Percentiles rank a stretch among this genome's conserved stretches.
These are phyloP conservation scores for Cryptomyrus ogoouensis DNA, from an alignment of 2,113 vertebrate genomes.

Conservation along the genomic window DNA sequence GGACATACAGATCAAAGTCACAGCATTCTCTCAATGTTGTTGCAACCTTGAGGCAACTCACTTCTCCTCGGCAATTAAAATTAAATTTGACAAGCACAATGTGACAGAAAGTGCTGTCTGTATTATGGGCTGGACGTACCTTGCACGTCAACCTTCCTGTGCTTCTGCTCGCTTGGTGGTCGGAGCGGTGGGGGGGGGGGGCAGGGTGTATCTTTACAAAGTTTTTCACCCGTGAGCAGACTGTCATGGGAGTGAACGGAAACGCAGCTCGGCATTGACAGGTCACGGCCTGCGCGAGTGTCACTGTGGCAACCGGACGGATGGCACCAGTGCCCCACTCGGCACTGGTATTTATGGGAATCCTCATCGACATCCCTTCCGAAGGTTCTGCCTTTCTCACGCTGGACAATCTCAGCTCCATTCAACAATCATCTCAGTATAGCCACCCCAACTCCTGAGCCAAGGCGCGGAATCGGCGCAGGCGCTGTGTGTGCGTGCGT, in stretches of 20 bases:
- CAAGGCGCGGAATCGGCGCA: neutral
- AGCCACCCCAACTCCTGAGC: neutral
- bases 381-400: neutral
- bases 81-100: neutral
- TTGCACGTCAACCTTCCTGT: neutral
- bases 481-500: constrained; percentile 12
- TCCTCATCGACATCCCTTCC: neutral
- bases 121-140: neutral
- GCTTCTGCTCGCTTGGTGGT: neutral
- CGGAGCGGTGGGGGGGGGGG: neutral
- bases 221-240: neutral
- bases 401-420: neutral
- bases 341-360: neutral
- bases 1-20: neutral
- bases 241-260: neutral
- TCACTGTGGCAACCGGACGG: neutral
- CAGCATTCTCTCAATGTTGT: neutral
- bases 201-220: neutral
- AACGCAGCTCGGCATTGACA: neutral
- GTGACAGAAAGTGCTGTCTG: neutral
- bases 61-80: neutral
- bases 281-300: neutral
- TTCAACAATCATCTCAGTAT: neutral
- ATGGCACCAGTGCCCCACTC: neutral
- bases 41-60: neutral